Conservation (phyloP, 2,797 vertebrate genomes). For the Triplophysa yarkandensis region DNA sequence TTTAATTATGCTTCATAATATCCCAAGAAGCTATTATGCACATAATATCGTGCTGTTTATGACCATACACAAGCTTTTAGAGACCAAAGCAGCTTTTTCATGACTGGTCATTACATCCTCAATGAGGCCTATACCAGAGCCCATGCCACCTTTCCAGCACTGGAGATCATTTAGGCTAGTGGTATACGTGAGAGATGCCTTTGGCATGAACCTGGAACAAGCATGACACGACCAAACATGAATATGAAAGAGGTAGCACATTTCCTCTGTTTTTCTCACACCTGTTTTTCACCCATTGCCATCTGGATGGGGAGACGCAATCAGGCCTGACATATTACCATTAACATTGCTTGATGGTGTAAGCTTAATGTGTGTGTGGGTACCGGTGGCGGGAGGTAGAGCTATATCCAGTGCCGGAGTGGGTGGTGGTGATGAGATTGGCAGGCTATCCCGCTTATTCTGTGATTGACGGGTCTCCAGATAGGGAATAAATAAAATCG, state of each 20-base stretch:
- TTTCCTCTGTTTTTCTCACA: slow-evolving; percentile 38
- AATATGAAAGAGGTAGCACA: slow-evolving; percentile 53
- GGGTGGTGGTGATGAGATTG: slow-evolving; percentile 46
- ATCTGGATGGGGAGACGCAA: slow-evolving; percentile 54
- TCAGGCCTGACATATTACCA: slow-evolving; percentile 42
- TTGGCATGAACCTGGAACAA: slow-evolving; percentile 50
- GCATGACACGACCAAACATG: slow-evolving; percentile 47
- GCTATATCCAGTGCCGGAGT: slow-evolving; percentile 45
- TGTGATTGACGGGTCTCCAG: slow-evolving; percentile 38
- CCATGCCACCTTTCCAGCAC: slow-evolving; percentile 48
- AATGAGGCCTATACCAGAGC: slow-evolving; percentile 42
- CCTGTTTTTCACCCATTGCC: slow-evolving; percentile 23
- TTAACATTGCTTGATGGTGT: slow-evolving; percentile 34
- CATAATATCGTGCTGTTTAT: neutral
- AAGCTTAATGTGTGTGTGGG: slow-evolving; percentile 24
- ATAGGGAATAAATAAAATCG: slow-evolving; percentile 31
- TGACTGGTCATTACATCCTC: slow-evolving; percentile 21
- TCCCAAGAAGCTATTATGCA: neutral
- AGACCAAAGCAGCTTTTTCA: slow-evolving; percentile 32
- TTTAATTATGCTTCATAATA: neutral
- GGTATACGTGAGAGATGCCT: slow-evolving; percentile 24
- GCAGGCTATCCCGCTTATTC: slow-evolving; percentile 46
- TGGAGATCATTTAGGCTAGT: slow-evolving; percentile 43
- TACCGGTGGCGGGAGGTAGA: slow-evolving; percentile 23
- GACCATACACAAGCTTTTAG: slow-evolving; percentile 12